Evolutionary conservation across 2,113 vertebrate genomes (phyloP).

Genomic region (Ibidorhyncha struthersii): DNA sequence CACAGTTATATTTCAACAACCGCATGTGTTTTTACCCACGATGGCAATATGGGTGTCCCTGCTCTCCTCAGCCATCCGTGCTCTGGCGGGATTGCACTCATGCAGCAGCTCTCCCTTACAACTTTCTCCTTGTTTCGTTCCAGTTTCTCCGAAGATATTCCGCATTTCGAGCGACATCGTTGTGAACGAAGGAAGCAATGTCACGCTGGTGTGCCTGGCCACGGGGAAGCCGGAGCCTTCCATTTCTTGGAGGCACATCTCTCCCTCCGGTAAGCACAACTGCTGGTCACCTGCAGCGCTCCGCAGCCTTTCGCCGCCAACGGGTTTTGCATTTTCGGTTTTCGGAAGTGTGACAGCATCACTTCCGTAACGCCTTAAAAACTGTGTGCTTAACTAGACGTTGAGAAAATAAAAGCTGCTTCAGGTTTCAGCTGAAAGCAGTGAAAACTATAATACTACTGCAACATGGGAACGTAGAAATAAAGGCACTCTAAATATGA

Average conservation of each 20-base stretch:
- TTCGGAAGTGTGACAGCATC: background rate
- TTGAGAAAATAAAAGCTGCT: background rate
- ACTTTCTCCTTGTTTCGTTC: background rate
- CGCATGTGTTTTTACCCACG: accelerated
- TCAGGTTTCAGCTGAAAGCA: background rate
- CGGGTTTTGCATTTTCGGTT: background rate
- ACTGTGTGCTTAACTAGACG: accelerated
- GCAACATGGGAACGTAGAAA: accelerated
- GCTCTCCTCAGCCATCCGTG: background rate
- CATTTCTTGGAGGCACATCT: conserved; percentile 98
- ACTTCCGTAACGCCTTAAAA: background rate
- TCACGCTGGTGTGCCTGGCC: conserved; percentile 94
- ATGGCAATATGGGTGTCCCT: accelerated
- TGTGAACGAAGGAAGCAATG: conserved; percentile 95
- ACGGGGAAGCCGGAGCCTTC: conserved; percentile 94
- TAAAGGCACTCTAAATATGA: too few relatives aligned
- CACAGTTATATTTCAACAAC: accelerated
- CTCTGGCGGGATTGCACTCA: background rate
- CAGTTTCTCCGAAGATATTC: conserved; percentile 97
- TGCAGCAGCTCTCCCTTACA: background rate
- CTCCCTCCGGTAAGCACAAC: conserved; percentile 87
- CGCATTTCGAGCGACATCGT: conserved; percentile 90
- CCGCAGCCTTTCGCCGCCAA: accelerated
- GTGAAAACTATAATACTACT: accelerated
- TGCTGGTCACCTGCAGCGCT: too few relatives aligned